Evolutionary conservation across 2,888 invertebrate species (phyloP).

Genomic region (Apocheima hispidaria): DNA sequence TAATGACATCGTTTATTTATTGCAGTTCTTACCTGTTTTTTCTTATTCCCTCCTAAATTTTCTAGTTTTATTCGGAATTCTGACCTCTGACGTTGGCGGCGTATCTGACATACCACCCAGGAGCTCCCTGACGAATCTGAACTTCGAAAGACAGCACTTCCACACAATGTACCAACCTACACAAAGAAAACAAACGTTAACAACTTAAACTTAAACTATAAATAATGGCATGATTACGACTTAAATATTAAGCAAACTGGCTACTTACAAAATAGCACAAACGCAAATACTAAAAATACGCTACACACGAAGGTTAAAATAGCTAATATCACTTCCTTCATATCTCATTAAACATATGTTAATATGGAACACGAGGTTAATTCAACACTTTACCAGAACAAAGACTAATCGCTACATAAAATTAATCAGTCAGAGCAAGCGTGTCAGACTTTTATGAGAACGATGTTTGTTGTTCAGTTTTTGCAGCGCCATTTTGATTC

Average conservation of each 20-base stretch:
- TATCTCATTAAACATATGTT: slow-evolving; percentile 71
- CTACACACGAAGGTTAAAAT: slow-evolving; percentile 82
- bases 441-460: slow-evolving; percentile 50
- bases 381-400: slow-evolving; percentile 73
- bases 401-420: slow-evolving; percentile 55
- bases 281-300: slow-evolving; percentile 81
- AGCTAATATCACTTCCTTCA: slow-evolving; percentile 84
- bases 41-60: slow-evolving; percentile 72
- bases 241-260: slow-evolving; percentile 42
- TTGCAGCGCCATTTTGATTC: slow-evolving; percentile 63
- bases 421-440: slow-evolving; percentile 55
- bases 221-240: neutral
- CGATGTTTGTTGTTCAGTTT: slow-evolving; percentile 48
- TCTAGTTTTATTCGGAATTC: slow-evolving; percentile 81
- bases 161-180: slow-evolving; percentile 96
- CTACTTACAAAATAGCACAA: slow-evolving; percentile 85
- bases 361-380: slow-evolving; percentile 68
- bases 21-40: slow-evolving; percentile 23
- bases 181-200: slow-evolving; percentile 64
- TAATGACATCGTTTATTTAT: slow-evolving; percentile 1
- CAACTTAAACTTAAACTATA: slow-evolving; percentile 7
- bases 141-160: slow-evolving; percentile 95
- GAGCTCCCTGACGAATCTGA: slow-evolving; percentile 94
- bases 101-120: slow-evolving; percentile 90
- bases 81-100: slow-evolving; percentile 87